Evolutionary conservation across 2,888 invertebrate species (phyloP).

Genomic region (Trisateles emortualis): DNA sequence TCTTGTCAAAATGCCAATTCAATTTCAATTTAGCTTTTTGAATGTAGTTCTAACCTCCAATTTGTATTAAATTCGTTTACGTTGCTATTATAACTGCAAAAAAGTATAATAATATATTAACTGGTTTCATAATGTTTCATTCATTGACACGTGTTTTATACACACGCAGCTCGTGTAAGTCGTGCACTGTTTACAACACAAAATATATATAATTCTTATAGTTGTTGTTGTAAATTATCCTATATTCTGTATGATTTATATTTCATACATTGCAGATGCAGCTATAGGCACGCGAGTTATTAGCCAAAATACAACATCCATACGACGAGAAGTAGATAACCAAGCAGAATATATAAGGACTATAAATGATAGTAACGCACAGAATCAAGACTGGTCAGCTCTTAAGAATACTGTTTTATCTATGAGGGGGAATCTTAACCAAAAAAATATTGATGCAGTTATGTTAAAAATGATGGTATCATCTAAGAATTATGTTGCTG

Average conservation of each 20-base stretch:
- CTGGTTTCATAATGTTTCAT: constrained; percentile 40
- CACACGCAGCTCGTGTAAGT: constrained; percentile 44
- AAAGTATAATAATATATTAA: not conserved
- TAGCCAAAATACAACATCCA: constrained; percentile 23
- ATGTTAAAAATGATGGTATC: constrained; percentile 84
- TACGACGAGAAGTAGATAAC: constrained; percentile 33
- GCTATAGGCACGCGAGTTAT: constrained; percentile 32
- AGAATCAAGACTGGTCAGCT: constrained; percentile 67
- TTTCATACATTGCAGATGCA: constrained; percentile 39
- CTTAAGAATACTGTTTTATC: constrained; percentile 76
- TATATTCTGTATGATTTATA: not conserved
- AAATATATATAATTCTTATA: not conserved
- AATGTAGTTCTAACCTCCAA: no score
- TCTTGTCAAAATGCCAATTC: no score
- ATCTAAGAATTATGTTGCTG: constrained; percentile 76
- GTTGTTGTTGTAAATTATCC: no score
- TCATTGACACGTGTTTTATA: constrained; percentile 40
- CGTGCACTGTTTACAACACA: not conserved
- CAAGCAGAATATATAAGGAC: constrained; percentile 69
- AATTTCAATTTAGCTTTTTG: no score
- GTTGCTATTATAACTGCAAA: not conserved
- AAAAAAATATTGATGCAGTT: constrained; percentile 87
- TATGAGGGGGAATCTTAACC: constrained; percentile 67
- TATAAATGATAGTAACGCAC: constrained; percentile 44
- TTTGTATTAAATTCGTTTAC: no score